Percentiles rank a stretch among this genome's conserved stretches.
Conservation (phyloP, 1,140 invertebrate species). For the Sitobion miscanthi region DNA sequence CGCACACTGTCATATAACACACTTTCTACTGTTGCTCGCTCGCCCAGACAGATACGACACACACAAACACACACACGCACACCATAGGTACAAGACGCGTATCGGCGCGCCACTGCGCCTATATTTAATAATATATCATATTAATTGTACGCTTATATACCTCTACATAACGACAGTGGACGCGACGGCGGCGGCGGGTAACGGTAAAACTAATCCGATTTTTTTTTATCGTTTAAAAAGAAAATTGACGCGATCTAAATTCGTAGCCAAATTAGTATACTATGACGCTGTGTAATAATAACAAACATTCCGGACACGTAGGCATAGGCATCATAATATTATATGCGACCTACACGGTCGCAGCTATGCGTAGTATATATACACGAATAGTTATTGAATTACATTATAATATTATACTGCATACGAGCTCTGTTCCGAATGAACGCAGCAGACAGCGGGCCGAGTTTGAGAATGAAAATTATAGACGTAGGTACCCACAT, state of each 20-base stretch:
- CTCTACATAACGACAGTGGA: background rate
- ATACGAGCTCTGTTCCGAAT: background rate
- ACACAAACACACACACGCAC: too few species aligned
- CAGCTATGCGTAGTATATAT: background rate
- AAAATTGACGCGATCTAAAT: constrained; percentile 15
- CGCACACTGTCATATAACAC: constrained; percentile 3
- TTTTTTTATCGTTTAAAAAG: background rate
- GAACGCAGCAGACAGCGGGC: background rate
- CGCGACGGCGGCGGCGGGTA: background rate
- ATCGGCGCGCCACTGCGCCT: background rate
- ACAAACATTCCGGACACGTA: background rate
- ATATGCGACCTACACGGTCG: background rate
- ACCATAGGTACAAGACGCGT: background rate
- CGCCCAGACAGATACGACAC: background rate
- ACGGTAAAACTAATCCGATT: background rate
- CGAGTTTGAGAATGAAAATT: background rate
- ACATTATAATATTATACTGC: background rate
- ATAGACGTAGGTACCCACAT: background rate
- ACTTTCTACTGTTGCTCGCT: background rate
- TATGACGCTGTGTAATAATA: background rate
- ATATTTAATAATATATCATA: background rate
- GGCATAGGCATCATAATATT: background rate
- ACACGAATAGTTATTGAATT: background rate
- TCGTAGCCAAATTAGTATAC: background rate
- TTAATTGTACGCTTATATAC: background rate